Conservation (phyloP, 2,888 invertebrate genomes). For the Harpalus rubripes region DNA sequence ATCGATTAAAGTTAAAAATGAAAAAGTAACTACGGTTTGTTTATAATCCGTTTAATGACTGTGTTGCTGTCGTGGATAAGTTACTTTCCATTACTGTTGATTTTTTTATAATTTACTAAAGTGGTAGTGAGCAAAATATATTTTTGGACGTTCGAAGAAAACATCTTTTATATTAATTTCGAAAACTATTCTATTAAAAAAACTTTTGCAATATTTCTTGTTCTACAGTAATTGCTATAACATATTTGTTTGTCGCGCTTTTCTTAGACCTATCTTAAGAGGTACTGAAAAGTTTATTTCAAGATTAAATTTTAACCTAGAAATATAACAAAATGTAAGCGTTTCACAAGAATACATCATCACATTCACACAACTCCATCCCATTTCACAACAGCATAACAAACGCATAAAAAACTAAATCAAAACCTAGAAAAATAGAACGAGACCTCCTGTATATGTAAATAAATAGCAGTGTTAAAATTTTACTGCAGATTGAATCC, state of each 20-base stretch:
- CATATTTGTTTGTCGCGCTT: background rate
- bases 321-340: slow-evolving; percentile 40
- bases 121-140: no score
- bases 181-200: no score
- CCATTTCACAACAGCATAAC: slow-evolving; percentile 45
- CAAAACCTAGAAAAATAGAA: slow-evolving; percentile 54
- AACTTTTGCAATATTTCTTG: no score
- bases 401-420: slow-evolving; percentile 53
- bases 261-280: background rate
- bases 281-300: background rate
- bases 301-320: slow-evolving; percentile 12
- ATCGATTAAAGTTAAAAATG: no score
- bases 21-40: no score
- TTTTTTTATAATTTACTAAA: no score
- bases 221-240: no score
- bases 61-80: no score
- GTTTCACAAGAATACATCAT: slow-evolving; percentile 44
- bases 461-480: slow-evolving; percentile 65
- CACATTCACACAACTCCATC: slow-evolving; percentile 31
- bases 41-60: no score
- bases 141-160: no score
- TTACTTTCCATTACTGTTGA: no score
- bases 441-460: slow-evolving; percentile 57
- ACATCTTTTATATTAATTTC: no score
- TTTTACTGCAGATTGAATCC: slow-evolving; percentile 66